Conservation (phyloP, 2,113 vertebrate genomes). For the Silurus glanis region DNA sequence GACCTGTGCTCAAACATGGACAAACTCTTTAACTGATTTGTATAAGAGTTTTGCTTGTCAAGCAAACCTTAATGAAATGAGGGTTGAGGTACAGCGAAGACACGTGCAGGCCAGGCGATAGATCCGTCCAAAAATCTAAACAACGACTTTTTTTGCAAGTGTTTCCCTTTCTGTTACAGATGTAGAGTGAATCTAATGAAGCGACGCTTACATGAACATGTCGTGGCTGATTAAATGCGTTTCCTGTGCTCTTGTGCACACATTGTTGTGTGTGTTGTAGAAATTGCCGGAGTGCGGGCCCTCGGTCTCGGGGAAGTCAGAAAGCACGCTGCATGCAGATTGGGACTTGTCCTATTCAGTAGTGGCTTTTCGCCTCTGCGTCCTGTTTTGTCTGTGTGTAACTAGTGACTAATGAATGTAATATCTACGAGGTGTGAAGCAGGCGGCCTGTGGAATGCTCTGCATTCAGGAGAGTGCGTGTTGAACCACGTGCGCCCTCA, state of each 20-base stretch:
- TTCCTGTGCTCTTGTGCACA: neutral
- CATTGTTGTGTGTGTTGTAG: neutral
- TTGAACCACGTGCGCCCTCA: conserved; percentile 21
- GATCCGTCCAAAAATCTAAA: too few species aligned
- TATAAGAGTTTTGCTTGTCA: too few species aligned
- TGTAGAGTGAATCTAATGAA: neutral
- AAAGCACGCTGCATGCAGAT: conserved; percentile 67
- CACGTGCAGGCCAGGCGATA: too few species aligned
- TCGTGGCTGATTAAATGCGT: neutral
- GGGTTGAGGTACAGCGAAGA: too few species aligned
- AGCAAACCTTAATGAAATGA: too few species aligned
- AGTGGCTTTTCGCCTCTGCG: conserved; percentile 39
- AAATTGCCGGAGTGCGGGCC: conserved; percentile 69
- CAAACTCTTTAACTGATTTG: too few species aligned
- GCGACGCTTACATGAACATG: neutral
- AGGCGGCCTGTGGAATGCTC: conserved; percentile 35
- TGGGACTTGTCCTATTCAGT: conserved; percentile 67
- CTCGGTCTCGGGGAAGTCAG: conserved; percentile 57
- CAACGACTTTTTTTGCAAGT: too few species aligned
- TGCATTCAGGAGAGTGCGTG: conserved; percentile 22
- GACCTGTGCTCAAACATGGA: too few species aligned
- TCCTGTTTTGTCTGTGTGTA: conserved; percentile 52
- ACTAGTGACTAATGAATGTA: conserved; percentile 50
- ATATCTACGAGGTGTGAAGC: conserved; percentile 48
- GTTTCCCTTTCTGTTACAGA: neutral